phyloP scores from a whole-genome alignment of 2,113 vertebrate genomes.

The Panthera uncia region DNA sequence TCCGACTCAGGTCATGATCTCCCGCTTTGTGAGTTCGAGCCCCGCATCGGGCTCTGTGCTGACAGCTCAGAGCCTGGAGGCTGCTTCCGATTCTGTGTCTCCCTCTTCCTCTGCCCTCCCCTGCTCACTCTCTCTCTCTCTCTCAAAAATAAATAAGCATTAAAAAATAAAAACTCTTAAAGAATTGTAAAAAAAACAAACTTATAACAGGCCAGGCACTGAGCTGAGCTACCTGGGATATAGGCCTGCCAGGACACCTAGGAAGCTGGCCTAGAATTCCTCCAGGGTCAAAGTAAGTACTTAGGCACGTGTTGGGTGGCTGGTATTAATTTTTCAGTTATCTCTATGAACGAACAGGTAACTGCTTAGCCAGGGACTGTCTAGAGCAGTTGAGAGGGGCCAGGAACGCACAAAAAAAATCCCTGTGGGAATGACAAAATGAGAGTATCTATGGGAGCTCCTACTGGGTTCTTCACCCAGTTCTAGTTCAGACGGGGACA shows the following conservation, averaged over 20 bases:
- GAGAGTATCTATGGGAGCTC: too few relatives aligned
- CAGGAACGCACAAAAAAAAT: not conserved
- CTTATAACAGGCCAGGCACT: not conserved
- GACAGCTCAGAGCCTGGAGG: too few relatives aligned
- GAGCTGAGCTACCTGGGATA: not conserved
- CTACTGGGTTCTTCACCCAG: not conserved
- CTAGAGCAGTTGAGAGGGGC: not conserved
- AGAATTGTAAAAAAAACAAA: not conserved
- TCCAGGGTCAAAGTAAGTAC: not conserved
- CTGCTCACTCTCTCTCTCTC: too few relatives aligned
- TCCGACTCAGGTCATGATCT: too few relatives aligned
- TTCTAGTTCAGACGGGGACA: accelerated
- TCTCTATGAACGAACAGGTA: not conserved
- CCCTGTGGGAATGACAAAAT: too few relatives aligned
- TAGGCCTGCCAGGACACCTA: not conserved
- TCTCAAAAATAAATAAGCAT: too few relatives aligned
- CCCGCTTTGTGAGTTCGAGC: too few relatives aligned
- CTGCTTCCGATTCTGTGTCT: too few relatives aligned
- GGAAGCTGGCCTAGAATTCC: not conserved
- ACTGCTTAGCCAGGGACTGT: not conserved
- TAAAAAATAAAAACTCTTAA: not conserved
- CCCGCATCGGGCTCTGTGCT: too few relatives aligned
- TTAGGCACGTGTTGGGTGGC: not conserved
- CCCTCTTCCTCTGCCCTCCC: too few relatives aligned
- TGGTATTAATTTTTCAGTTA: not conserved